Evolutionary conservation across 1,140 invertebrate genomes (phyloP), one percentile per base, ranked within the genome.

Genomic region (Drosophila setifemur): DNA sequence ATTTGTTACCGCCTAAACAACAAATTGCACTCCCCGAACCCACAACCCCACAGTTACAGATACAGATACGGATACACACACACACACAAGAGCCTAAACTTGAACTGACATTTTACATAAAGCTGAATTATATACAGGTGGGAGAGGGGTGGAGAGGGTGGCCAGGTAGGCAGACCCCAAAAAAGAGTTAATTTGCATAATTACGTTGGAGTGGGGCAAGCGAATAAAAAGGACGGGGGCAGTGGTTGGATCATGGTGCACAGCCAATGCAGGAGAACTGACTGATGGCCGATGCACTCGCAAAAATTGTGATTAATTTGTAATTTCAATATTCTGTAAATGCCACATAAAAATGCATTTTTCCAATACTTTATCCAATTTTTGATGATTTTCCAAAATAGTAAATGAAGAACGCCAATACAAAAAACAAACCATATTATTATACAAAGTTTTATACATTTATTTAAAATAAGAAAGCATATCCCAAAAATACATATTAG

Each of bases 141-240:
- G 48, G 35, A 37, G 50, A 5, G n/a, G 33, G 40, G 37, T 26
- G 28, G 6, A 12, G 19, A 14, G 11, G 11, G 28, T 48, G 40
- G 44, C 31, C 44, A 53, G 72, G 55, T 69, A 47, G 37, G 12
- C 55, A 61, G 44, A 61, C 73, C 78, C 77, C 49, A 73, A 83
- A 71, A 64, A 83, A 83, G 79, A 83, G 79, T 85, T 85, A 85
- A 83, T 83, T 83, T 83, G 74, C 79, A 83, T 83, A 83, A 83
- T 83, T 83, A 83, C 78, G 69, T 73, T 83, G 57, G 68, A 42
- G 61, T 49, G 55, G 44, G 72, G 19, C 14, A 7, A 21, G 7
- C 23, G 25, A 37, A 8, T 16, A 5, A 25, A n/a, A 5, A 14
- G 8, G 29, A 0, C 14, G 40, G 58, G 35, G 66, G 44, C 8